phyloP scores from a whole-genome alignment of 2,113 vertebrate species.

The Chaetops frenatus region DNA sequence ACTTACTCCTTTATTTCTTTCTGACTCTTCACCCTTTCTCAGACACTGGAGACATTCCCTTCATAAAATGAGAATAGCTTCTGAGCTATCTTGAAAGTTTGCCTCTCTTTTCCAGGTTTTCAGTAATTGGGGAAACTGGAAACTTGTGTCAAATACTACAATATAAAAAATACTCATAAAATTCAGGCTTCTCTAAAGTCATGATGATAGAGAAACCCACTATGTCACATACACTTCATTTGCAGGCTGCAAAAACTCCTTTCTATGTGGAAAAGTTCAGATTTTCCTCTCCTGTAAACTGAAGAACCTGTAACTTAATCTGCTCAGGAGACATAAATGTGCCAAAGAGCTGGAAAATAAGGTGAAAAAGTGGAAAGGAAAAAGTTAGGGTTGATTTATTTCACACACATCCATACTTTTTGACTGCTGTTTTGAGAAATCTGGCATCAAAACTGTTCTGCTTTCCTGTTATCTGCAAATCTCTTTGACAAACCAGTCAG shows the following conservation, averaged over 20 bases:
- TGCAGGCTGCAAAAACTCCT: neutral
- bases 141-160: neutral
- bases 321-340: neutral
- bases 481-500: slow-evolving; percentile 29
- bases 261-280: neutral
- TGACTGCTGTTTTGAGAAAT: neutral
- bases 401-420: neutral
- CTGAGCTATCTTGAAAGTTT: neutral
- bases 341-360: neutral
- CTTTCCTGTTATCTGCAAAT: slow-evolving; percentile 37
- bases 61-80: neutral
- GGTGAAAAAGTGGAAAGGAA: neutral
- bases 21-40: neutral
- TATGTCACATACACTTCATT: neutral
- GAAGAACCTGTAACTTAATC: neutral
- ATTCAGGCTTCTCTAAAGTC: neutral
- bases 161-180: neutral
- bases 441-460: neutral
- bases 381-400: slow-evolving; percentile 10
- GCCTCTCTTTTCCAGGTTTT: neutral
- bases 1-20: neutral
- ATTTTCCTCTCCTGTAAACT: neutral
- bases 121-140: neutral
- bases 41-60: neutral
- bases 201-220: neutral